These are phyloP conservation scores for Drosophila kanekoi DNA, from an alignment of 2,888 invertebrate genomes.

Conservation along the genomic window DNA sequence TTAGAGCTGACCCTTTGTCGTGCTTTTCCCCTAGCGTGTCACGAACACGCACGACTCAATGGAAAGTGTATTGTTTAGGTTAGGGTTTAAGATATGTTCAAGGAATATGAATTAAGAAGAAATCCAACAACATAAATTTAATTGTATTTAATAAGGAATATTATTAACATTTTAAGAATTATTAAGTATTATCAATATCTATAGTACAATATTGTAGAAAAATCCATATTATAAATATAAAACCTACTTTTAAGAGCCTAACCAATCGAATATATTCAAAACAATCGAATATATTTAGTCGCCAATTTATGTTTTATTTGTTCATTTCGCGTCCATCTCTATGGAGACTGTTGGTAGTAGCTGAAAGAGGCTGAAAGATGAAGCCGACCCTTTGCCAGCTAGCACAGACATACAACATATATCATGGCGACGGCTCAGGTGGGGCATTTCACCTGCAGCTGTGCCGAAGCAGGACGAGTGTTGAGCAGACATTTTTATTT, in stretches of 20 bases:
- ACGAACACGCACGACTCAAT: background rate
- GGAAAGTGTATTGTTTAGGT: no score
- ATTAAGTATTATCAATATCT: background rate
- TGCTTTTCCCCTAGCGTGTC: background rate
- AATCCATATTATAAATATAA: no score
- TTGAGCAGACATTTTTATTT: slow-evolving; percentile 76
- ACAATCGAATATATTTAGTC: no score
- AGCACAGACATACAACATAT: slow-evolving; percentile 41
- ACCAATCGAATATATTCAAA: no score
- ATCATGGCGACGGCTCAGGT: slow-evolving; percentile 42
- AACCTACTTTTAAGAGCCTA: no score
- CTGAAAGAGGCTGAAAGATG: slow-evolving; percentile 8
- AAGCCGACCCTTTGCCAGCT: slow-evolving; percentile 1
- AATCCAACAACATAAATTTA: background rate
- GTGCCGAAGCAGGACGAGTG: slow-evolving; percentile 29
- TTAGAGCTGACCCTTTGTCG: background rate
- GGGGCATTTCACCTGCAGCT: slow-evolving; percentile 41
- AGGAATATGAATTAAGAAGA: background rate
- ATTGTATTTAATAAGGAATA: background rate
- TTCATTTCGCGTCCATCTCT: slow-evolving; percentile 1
- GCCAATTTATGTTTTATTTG: no score
- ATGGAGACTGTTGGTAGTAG: background rate
- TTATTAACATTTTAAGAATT: background rate
- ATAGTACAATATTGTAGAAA: no score
- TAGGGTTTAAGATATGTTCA: background rate